Evolutionary conservation across 2,888 invertebrate genomes (phyloP).

Genomic region (Artemia sinica): DNA sequence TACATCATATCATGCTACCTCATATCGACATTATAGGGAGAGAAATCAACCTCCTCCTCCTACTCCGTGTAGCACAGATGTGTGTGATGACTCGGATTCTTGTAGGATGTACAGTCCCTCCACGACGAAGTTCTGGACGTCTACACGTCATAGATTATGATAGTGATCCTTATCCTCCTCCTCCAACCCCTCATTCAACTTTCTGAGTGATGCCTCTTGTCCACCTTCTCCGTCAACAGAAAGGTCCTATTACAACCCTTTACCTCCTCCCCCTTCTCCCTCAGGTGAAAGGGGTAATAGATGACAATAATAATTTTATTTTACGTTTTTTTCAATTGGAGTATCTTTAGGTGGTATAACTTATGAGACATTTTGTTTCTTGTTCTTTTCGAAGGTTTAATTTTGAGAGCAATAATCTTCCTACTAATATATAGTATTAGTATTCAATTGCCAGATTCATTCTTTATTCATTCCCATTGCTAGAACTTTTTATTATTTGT

Average conservation of each 20-base stretch:
- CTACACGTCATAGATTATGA: slow-evolving; percentile 41
- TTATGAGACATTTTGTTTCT: too few species aligned
- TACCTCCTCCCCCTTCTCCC: slow-evolving; percentile 73
- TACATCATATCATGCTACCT: slow-evolving; percentile 22
- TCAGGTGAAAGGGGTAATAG: slow-evolving; percentile 25
- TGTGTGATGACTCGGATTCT: slow-evolving; percentile 72
- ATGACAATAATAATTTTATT: background rate
- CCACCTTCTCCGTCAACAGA: slow-evolving; percentile 44
- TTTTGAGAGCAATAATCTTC: too few species aligned
- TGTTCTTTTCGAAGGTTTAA: too few species aligned
- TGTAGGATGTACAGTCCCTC: slow-evolving; percentile 17
- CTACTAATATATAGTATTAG: too few species aligned
- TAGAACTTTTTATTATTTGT: too few species aligned
- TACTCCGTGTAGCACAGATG: slow-evolving; percentile 84
- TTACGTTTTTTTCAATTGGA: background rate
- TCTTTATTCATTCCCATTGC: too few species aligned
- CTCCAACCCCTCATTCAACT: slow-evolving; percentile 55
- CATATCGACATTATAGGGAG: slow-evolving; percentile 51
- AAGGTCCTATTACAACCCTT: slow-evolving; percentile 56
- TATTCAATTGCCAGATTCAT: too few species aligned
- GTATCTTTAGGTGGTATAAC: background rate
- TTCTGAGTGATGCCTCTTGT: slow-evolving; percentile 44
- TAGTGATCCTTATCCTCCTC: slow-evolving; percentile 53
- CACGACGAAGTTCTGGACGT: background rate
- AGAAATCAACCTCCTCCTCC: slow-evolving; percentile 70